A percentile compares a stretch with the other conserved stretches of the same genome.
phyloP scores from a whole-genome alignment of 1,140 invertebrate genomes.

The Calycopis cecrops region DNA sequence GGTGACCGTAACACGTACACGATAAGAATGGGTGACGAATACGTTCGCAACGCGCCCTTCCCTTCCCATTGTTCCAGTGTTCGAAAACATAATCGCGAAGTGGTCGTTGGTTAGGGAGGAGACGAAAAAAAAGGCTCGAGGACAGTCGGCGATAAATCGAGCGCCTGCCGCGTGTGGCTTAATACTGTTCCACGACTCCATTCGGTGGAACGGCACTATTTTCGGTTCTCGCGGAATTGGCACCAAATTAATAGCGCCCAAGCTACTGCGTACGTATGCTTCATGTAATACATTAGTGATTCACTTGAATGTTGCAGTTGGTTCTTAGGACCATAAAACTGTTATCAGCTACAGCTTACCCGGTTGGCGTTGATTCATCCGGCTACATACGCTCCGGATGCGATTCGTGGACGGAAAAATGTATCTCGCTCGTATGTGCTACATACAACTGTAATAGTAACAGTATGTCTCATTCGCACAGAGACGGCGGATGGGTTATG shows the following conservation, averaged over 20 bases:
- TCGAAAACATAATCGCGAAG: slow-evolving; percentile 51
- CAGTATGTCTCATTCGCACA: slow-evolving; percentile 60
- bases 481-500: slow-evolving; percentile 41
- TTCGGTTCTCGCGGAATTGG: slow-evolving; percentile 29
- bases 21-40: slow-evolving; percentile 50
- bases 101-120: slow-evolving; percentile 45
- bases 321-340: slow-evolving; percentile 37
- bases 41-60: slow-evolving; percentile 43
- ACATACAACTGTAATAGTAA: slow-evolving; percentile 53
- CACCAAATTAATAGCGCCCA: slow-evolving; percentile 19
- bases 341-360: slow-evolving; percentile 52
- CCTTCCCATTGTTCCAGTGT: slow-evolving; percentile 59
- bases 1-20: slow-evolving; percentile 43
- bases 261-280: neutral
- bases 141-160: slow-evolving; percentile 9
- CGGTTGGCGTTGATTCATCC: slow-evolving; percentile 54
- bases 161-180: slow-evolving; percentile 3
- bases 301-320: slow-evolving; percentile 33
- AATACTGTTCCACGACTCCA: slow-evolving; percentile 11
- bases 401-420: slow-evolving; percentile 71
- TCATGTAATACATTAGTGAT: slow-evolving; percentile 23
- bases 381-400: slow-evolving; percentile 62
- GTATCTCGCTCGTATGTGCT: slow-evolving; percentile 54
- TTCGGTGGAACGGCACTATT: slow-evolving; percentile 34
- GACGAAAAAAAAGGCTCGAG: slow-evolving; percentile 14